Conservation (phyloP, 2,888 invertebrate genomes). For the Erebia ligea region DNA sequence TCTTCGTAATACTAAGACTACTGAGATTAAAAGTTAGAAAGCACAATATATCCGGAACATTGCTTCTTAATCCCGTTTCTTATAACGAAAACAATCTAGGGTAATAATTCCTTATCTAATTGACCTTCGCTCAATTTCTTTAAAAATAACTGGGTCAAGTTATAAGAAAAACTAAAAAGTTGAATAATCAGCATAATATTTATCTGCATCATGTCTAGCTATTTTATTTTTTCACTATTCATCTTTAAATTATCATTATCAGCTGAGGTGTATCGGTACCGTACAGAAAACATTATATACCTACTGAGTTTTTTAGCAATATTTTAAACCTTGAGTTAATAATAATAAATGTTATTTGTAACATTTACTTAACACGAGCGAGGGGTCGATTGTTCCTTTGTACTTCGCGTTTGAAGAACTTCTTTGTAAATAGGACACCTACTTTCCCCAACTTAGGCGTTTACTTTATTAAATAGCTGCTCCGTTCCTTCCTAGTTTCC, state of each 20-base stretch:
- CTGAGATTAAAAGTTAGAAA: conserved; percentile 16
- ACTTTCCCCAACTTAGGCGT: conserved; percentile 49
- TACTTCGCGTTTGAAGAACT: conserved; percentile 43
- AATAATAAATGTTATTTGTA: no score
- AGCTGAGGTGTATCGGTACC: no score
- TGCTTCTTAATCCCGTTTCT: background rate
- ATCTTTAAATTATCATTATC: no score
- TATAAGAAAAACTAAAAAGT: no score
- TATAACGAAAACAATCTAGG: background rate
- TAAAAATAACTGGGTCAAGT: background rate
- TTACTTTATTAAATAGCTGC: conserved; percentile 60
- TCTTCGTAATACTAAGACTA: conserved; percentile 26
- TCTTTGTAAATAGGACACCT: conserved; percentile 51
- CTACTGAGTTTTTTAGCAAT: no score
- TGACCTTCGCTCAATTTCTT: background rate
- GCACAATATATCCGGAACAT: background rate
- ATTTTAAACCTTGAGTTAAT: no score
- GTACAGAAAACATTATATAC: no score
- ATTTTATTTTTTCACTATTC: no score
- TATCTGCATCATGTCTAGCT: no score
- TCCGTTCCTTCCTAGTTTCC: conserved; percentile 51
- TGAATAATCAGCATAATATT: background rate
- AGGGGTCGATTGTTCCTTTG: conserved; percentile 14
- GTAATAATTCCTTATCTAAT: background rate
- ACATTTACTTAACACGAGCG: conserved; percentile 10